Base-by-base conservation (phyloP, 2,797 vertebrate genomes). In the Gouania willdenowi region DNA sequence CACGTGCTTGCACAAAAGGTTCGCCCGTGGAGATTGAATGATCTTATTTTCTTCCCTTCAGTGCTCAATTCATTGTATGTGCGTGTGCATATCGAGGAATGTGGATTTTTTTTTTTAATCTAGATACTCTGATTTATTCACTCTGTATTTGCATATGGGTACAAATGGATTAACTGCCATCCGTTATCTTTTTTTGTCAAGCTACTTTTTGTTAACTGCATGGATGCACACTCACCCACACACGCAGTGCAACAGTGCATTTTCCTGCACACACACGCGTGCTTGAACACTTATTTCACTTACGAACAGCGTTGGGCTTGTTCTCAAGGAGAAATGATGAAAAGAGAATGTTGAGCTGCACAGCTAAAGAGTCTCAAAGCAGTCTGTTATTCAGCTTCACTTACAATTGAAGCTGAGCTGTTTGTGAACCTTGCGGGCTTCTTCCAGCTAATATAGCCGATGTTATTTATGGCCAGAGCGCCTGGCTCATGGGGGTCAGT, bases 121-220 rank as follows among this genome's bases (percentile, higher is more conserved):
- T 56, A 67, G 30, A 63, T 45, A 3, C 62, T 55, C 35, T 46
- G 62, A 74, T 76, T 79, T 75, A 71, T 61, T 57, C 39, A 8
- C 73, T 60, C 48, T 26, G 5, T 64, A 71, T 84, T 81, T 81
- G 68, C 76, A 81, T 78, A 72, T 50, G 48, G 12, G 50, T 55
- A 71, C 79, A 71, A 69, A 61, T 68, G 72, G 76, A 79, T 79
- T 74, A 72, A 80, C 77, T 74, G 69, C 64, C 69, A 25, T 37
- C 53, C 50, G 66, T 70, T 77, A 73, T 82, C 65, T 71, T 53
- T 71, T 53, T 64, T 48, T 8, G 25, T 75, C 54, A 29, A 29
- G 56, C 55, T 46, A 46, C 53, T 59, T 50, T 44, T 32, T 12
- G 18, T 67, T 53, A 13, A 14, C 13, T 3, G 13, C 2, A 14